Evolutionary conservation across 2,113 vertebrate genomes (phyloP).

Genomic region (Phrynosoma blainvillii): DNA sequence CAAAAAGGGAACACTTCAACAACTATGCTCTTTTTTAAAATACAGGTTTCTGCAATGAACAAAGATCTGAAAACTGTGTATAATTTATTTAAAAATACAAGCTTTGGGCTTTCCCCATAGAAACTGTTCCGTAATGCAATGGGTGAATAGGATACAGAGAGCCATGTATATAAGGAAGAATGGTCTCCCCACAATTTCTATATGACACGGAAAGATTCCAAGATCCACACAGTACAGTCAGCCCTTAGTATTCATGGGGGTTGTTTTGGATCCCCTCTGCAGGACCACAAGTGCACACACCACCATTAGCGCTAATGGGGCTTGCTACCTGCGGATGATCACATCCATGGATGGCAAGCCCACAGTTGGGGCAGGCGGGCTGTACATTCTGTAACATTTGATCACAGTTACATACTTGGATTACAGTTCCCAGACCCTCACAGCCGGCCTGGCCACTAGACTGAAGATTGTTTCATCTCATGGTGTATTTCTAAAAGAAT

Average conservation of each 20-base stretch:
- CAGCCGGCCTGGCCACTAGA: background rate
- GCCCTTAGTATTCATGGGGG: too few relatives aligned
- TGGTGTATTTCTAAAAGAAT: background rate
- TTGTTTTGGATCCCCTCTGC: too few relatives aligned
- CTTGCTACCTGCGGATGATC: too few relatives aligned
- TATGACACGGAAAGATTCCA: background rate
- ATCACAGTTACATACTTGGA: too few relatives aligned
- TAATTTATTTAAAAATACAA: background rate
- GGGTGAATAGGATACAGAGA: background rate
- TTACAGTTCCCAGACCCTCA: too few relatives aligned
- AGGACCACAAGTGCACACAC: too few relatives aligned
- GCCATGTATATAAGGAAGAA: background rate
- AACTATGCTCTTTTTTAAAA: accelerated
- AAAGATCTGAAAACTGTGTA: background rate
- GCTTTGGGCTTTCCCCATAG: background rate
- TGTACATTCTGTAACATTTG: too few relatives aligned
- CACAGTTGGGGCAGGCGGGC: too few relatives aligned
- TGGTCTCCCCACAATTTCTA: background rate
- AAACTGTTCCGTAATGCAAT: background rate
- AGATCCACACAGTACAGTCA: background rate
- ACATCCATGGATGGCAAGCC: too few relatives aligned
- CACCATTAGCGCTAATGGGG: too few relatives aligned
- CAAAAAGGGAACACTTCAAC: accelerated
- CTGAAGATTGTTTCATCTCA: background rate
- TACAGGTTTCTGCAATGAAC: accelerated